Evolutionary conservation across 2,888 invertebrate genomes (phyloP), one percentile per base, ranked within the genome.

Genomic region (Hoplodrina blanda): DNA sequence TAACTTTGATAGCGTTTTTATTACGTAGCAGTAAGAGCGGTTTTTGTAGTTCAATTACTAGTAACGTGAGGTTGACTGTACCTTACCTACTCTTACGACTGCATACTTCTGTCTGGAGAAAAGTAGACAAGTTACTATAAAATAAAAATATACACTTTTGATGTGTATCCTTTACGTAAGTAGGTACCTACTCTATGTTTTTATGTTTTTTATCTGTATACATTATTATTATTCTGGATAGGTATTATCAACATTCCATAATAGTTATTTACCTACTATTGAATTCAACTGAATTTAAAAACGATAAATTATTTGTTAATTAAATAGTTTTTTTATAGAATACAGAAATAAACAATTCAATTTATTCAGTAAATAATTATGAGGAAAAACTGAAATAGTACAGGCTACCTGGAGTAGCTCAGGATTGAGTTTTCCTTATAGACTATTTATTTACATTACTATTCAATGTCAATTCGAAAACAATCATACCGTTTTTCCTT

Each of bases 81-180:
- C 74, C 60, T 64, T 74, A 80, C 74, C 60, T 64, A 57, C 64
- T 80, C 67, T 73, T 73, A 76, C 55, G 53, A 69, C 68, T 62
- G 73, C 74, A 74, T 84, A 70, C 66, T 60, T 72, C 41, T 64
- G 25, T 44, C 25, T 54, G 19, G 17, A 69, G 69, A 71, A 80
- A 71, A 78, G 80, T 66, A 25, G 60, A 37, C 37, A 62, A 3
- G 56, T 19, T 54, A 33, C 44, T 44, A 19, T 30, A 54, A 30
- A 50, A 52, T 46, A 25, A 46, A 50, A 52, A 19, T 11, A 15
- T 1, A 5, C 11, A 37, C 25, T 15, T 46, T 4, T n/a, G n/a
- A n/a, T n/a, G n/a, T n/a, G n/a, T n/a, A n/a, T n/a, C n/a, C 2
- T 17, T 37, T 20, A 19, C 1, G 4, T n/a, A n/a, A 41, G 44